Conservation (phyloP, 2,113 vertebrate species). For the Hystrix cristata region DNA sequence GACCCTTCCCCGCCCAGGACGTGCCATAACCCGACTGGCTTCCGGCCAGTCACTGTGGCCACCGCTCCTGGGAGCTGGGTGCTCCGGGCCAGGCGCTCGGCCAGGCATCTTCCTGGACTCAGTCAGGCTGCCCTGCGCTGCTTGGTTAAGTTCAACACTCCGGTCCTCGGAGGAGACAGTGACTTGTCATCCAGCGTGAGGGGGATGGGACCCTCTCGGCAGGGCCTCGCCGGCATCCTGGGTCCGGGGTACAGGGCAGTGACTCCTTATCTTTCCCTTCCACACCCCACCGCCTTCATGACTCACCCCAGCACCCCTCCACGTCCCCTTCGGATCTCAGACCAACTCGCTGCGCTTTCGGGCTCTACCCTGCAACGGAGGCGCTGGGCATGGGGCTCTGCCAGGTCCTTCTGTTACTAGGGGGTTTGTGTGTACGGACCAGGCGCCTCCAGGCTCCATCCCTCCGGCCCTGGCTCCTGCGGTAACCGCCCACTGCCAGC, state of each 20-base stretch:
- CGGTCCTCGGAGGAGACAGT: not conserved
- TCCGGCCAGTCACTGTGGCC: too few species aligned
- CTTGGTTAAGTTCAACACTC: not conserved
- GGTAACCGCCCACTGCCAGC: not conserved
- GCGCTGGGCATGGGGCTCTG: not conserved
- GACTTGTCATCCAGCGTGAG: not conserved
- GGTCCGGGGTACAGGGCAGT: not conserved
- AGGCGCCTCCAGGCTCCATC: not conserved
- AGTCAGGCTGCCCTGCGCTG: not conserved
- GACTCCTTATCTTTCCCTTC: not conserved
- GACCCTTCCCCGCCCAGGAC: not conserved
- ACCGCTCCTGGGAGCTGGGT: not conserved
- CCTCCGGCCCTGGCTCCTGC: not conserved
- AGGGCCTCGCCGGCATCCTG: fast-evolving
- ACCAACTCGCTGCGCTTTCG: not conserved
- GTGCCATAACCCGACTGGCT: not conserved
- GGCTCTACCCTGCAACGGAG: not conserved
- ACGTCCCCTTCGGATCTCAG: not conserved
- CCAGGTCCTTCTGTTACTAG: not conserved
- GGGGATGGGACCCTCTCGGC: not conserved
- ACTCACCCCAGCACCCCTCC: not conserved
- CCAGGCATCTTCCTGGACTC: not conserved
- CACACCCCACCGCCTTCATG: not conserved
- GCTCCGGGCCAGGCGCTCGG: not conserved
- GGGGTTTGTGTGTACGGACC: not conserved